Base-by-base conservation (phyloP, 2,797 vertebrate species). In the Bovichtus diacanthus region DNA sequence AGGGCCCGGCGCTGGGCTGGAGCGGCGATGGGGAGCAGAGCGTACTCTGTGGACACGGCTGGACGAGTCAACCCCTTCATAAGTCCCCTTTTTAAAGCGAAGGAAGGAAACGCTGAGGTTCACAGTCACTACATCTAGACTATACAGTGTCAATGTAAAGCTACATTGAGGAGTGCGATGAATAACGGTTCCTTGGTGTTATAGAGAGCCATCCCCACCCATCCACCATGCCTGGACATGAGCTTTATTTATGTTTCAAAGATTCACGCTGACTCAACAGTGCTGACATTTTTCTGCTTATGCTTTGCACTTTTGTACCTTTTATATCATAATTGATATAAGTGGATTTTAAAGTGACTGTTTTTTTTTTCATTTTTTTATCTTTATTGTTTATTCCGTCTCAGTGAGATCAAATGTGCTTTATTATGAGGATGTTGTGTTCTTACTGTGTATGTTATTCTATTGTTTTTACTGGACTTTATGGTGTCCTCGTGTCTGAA, bases 111-210 rank as follows among this genome's bases (percentile, higher is more conserved):
- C 60, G 70, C 81, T 93, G 94, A 93, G 78, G 91, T 94, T 93
- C 94, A 96, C 93, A 90, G 87, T 92, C 88, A 87, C 78, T 97
- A 95, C 94, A 95, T 92, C 94, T 90, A 98, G 96, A 97, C 95
- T 97, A 97, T 92, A 97, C 95, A 97, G 92, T 83, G 93, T 78
- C 87, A 85, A 91, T 83, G 88, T 90, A 88, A 90, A 91, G 92
- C 88, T 87, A 84, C 90, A 78, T 51, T 74, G 83, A 80, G 78
- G 74, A 85, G 80, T 62, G 80, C 84, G 49, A 85, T 92, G 87
- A 93, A 92, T 88, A 90, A 91, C 75, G 71, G 55, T 50, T 70
- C 72, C 73, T 82, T 81, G 82, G 87, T 88, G 86, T 90, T 89
- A 83, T 85, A 78, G 87, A 79, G 86, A 85, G 72, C 65, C 80